Evolutionary conservation across 2,113 vertebrate species (phyloP), one percentile per base, ranked within the genome.

Genomic region (Eclectus roratus): DNA sequence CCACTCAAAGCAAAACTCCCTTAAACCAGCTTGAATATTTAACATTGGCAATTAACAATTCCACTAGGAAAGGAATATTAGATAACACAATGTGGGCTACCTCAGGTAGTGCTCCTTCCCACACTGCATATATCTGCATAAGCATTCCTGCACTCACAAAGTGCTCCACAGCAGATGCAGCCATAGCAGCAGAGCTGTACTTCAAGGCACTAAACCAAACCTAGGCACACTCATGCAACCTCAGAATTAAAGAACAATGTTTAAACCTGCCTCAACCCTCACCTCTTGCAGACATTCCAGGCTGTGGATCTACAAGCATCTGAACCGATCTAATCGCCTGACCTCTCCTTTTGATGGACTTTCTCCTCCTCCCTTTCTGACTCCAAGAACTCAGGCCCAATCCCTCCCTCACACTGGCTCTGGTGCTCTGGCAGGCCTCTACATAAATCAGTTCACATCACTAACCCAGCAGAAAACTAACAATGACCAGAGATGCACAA

Each of bases 401-500:
- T 41, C 81, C 37, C 65, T 94, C 53, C 65, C 53, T 69, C 3
- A 0, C 60, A 7, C 43, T 37, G 49, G 53, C 60, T 52, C 85
- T 58, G 20, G 50, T 44, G 35, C 28, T 49, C 47, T 81, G 81
- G 77, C 86, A 79, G 60, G 53, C 37, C 66, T 27, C 85, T 69
- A 85, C 1, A 4, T 58, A 52, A 33, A 64, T 58, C 37, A 73
- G 60, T 37, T 63, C 66, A 41, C 37, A 89, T 33, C 85, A 82
- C 85, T 56, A 86, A 78, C 33, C 53, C 80, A 63, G 85, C 71
- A 91, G 60, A 87, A 87, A 91, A 72, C 47, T 68, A 69, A 86
- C 88, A 85, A 71, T 44, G 74, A 44, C 35, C 69, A 76, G 74
- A 85, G 93, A 44, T 77, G 69, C 64, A 80, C 63, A 39, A 17